These are phyloP conservation scores for Aphidius ervi DNA, from an alignment of 1,140 invertebrate genomes.

Conservation along the genomic window DNA sequence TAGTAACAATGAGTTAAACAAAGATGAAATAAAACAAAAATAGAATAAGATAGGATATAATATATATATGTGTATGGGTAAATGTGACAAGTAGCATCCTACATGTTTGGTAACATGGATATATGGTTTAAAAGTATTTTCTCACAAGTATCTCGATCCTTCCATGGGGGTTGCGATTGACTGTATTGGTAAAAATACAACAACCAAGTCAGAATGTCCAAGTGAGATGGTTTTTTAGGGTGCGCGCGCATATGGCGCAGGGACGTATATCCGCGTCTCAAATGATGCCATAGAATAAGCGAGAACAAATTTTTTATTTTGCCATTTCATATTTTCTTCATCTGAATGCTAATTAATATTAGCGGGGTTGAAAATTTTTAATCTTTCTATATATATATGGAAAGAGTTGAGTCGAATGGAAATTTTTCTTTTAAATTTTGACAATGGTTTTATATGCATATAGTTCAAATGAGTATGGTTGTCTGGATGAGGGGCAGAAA, in stretches of 20 bases:
- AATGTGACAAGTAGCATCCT: no score
- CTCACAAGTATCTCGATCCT: no score
- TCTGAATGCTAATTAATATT: slow-evolving; percentile 15
- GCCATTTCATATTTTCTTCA: background rate
- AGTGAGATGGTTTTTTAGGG: slow-evolving; percentile 4
- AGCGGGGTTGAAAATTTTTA: slow-evolving; percentile 11
- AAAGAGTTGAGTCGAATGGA: no score
- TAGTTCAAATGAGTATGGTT: background rate
- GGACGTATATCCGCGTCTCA: slow-evolving; percentile 1
- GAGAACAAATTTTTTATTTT: slow-evolving; percentile 19
- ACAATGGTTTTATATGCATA: background rate
- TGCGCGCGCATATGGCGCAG: slow-evolving; percentile 29
- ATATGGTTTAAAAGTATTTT: no score
- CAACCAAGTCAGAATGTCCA: background rate
- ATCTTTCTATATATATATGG: background rate
- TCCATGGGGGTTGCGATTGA: background rate
- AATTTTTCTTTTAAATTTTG: no score
- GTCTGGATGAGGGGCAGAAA: background rate
- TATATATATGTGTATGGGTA: no score
- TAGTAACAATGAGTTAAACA: no score
- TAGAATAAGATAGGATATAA: no score
- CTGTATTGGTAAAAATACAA: background rate
- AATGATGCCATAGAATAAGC: background rate
- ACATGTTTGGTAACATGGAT: no score
- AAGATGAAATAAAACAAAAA: no score